These are phyloP conservation scores for Branchinecta lindahli DNA, from an alignment of 1,140 invertebrate genomes.

Conservation along the genomic window DNA sequence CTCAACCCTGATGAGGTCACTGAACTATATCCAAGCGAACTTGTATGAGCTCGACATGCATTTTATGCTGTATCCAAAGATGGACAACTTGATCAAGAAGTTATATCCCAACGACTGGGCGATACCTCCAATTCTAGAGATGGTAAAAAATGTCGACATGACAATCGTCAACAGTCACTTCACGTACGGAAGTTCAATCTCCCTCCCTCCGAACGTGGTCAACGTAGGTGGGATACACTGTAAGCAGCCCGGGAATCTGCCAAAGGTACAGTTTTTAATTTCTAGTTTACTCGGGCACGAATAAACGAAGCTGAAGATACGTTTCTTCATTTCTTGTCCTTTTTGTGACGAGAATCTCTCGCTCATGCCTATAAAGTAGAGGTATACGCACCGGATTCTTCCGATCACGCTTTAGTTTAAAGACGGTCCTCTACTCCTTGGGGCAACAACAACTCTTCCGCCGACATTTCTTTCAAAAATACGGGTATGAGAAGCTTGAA, in stretches of 20 bases:
- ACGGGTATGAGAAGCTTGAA: no score
- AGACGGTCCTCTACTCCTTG: no score
- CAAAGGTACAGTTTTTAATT: constrained; percentile 20
- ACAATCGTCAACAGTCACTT: constrained; percentile 42
- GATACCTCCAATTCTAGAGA: constrained; percentile 33
- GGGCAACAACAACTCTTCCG: no score
- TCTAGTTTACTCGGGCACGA: no score
- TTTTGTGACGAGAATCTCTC: no score
- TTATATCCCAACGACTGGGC: constrained; percentile 31
- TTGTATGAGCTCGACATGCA: constrained; percentile 13
- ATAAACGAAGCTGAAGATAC: no score
- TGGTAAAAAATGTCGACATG: constrained; percentile 35
- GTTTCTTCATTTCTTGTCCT: no score
- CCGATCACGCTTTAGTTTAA: no score
- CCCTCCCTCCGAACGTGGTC: constrained; percentile 34
- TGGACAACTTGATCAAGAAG: constrained; percentile 30
- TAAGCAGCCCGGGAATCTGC: constrained; percentile 24
- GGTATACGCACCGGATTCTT: no score
- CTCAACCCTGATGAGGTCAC: constrained; percentile 13
- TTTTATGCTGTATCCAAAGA: neutral
- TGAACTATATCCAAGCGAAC: constrained; percentile 17
- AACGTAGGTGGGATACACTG: constrained; percentile 45
- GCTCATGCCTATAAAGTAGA: no score
- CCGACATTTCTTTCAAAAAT: no score
- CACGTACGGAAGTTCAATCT: constrained; percentile 33